Base-by-base conservation (phyloP, 2,888 invertebrate species). In the Phengaris arion region DNA sequence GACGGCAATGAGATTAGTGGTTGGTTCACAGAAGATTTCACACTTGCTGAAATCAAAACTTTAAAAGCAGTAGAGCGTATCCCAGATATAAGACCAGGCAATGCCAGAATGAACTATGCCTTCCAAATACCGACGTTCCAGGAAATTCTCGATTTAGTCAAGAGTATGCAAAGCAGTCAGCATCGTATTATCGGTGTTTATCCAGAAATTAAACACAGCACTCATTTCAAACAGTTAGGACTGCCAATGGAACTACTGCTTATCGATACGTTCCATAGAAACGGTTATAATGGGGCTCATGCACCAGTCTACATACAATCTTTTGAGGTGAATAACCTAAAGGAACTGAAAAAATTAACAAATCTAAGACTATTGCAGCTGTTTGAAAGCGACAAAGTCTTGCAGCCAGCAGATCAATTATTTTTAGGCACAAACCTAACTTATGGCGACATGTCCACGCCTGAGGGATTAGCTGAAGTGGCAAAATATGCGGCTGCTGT, bases 11-110 rank as follows among this genome's bases (percentile, higher is more conserved):
- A 81, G 79, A 70, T 88, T 5, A 86, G 80, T 54, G 92, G 89
- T 9, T 93, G 92, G 92, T 93, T 92, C 78, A 87, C 88, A 2
- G 93, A 93, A 86, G 92, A 93, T 78, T 93, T 93, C 76, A 92
- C 92, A 13, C 83, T 93, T 2, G 87, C 83, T 5, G 93, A 93
- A 82, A 82, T 93, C 6, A 93, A 93, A 82, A 86, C 87, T 0
- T 80, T 93, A 54, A 86, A 87, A 52, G 85, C 89, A 2, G 85
- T 88, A 51, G 93, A 93, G 84, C 87, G 91, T 12, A 90, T 93
- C 45, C 91, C 92, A 0, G 78, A 76, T 2, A 84, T 85, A 9
- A 84, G 93, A 77, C 90, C 91, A 1, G 92, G 92, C 4, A 93
- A 92, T 76, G 83, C 87, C 9, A 84, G 92, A 77, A 87, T 92